Base-by-base conservation (phyloP, 2,113 vertebrate species). In the Indicator maculatus region DNA sequence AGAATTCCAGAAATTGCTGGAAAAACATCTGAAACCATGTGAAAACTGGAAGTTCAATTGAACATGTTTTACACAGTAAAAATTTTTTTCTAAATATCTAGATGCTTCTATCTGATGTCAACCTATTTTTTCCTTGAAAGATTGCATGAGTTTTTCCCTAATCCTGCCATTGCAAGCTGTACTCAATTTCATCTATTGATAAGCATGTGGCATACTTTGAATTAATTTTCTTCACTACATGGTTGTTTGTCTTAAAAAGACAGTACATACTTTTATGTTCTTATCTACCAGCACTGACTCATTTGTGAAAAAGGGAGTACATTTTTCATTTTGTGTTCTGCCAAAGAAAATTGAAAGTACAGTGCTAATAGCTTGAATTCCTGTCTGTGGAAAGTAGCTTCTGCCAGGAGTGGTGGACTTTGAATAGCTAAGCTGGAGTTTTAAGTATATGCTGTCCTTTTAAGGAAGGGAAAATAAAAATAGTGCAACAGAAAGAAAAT, bases 371-470 rank as follows among this genome's bases (percentile, higher is more conserved):
- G 75, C 58, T 72, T 71, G 78, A 66, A 63, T 83, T 86, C 50
- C 31, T 55, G 67, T 69, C 58, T 72, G 53, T 76, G 55, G 39
- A 39, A 83, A 63, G 45, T 9, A 39, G 44, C 58, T 31, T 69
- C 59, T 89, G 53, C 90, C 88, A 89, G 75, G 67, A 70, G 27
- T 59, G 38, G 72, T 90, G 90, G 77, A 53, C 91, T 92, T 95
- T 83, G 9, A 89, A 53, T 86, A 64, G 21, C 67, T 73, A 16
- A 88, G 36, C 27, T 84, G 56, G 30, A 74, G 30, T 89, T 89
- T 90, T n/a, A 93, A 96, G 83, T 96, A 83, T 93, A 74, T 97
- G 75, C 95, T 98, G 97, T 97, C 97, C 98, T 97, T 97, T 96
- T 94, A 96, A 96, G 71, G 55, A 66, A 83, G 89, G 41, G 12